Conservation (phyloP, 2,888 invertebrate species). For the Mythimna vitellina region DNA sequence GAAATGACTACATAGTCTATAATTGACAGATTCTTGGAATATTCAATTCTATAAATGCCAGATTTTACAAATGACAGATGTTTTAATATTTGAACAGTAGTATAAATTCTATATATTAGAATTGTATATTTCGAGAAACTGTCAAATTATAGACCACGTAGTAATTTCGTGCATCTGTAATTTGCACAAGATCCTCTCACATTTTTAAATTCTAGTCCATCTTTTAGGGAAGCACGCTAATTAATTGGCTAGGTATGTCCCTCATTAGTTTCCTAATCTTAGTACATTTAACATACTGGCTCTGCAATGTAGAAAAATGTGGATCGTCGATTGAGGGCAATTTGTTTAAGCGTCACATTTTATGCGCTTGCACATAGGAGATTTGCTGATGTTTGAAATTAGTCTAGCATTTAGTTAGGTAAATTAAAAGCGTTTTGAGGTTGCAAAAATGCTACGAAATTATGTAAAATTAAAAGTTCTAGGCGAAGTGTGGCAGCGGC, state of each 20-base stretch:
- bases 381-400: constrained; percentile 1
- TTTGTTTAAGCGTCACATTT: constrained; percentile 71
- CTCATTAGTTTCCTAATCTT: constrained; percentile 48
- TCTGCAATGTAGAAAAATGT: constrained; percentile 67
- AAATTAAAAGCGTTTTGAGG: background rate
- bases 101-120: too few relatives aligned
- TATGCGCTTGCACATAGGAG: constrained; percentile 46
- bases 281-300: constrained; percentile 41
- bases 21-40: too few relatives aligned
- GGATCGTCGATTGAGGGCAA: constrained; percentile 67
- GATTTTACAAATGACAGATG: too few relatives aligned
- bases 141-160: too few relatives aligned
- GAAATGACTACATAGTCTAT: too few relatives aligned
- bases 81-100: too few relatives aligned
- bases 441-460: background rate
- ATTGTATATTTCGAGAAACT: too few relatives aligned
- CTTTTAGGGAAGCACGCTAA: constrained; percentile 31
- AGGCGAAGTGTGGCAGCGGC: too few relatives aligned
- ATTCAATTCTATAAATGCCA: too few relatives aligned
- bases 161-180: too few relatives aligned
- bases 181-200: background rate
- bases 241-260: constrained; percentile 32
- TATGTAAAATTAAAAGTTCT: too few relatives aligned
- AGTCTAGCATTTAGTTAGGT: background rate
- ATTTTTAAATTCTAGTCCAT: constrained; percentile 34